Evolutionary conservation across 2,113 vertebrate species (phyloP).

Genomic region (Psittacula cyanocephala): DNA sequence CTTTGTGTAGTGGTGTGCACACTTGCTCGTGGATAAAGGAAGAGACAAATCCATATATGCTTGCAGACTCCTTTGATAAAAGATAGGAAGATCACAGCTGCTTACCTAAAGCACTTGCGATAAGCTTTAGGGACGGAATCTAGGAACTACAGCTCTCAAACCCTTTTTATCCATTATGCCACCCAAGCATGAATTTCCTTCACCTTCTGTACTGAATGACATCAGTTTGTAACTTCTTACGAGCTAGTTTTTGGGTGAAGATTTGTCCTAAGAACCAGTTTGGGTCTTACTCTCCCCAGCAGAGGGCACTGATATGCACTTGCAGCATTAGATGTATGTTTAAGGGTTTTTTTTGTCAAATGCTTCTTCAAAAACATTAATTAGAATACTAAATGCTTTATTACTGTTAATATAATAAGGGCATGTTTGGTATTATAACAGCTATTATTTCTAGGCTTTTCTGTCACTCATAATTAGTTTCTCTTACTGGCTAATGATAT

Average conservation of each 20-base stretch:
- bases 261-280: neutral
- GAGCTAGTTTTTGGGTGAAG: neutral
- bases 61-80: neutral
- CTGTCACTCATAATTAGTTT: neutral
- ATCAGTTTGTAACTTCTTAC: neutral
- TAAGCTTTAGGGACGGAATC: neutral
- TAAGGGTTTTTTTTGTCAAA: accelerated
- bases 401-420: neutral
- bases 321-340: neutral
- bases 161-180: neutral
- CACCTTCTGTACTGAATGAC: neutral
- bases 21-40: neutral
- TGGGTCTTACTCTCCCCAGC: conserved; percentile 7
- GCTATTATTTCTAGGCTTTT: neutral
- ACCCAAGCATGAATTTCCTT: neutral
- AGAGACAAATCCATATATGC: neutral
- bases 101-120: neutral
- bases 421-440: neutral
- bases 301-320: conserved; percentile 31
- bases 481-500: neutral
- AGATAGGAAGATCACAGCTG: neutral
- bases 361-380: neutral
- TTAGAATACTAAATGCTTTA: neutral
- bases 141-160: neutral
- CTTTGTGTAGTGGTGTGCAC: neutral